A percentile compares a stretch with the other conserved stretches of the same genome.
Evolutionary conservation across 2,888 invertebrate genomes (phyloP).

Genomic region (Pseudanteris insignis): DNA sequence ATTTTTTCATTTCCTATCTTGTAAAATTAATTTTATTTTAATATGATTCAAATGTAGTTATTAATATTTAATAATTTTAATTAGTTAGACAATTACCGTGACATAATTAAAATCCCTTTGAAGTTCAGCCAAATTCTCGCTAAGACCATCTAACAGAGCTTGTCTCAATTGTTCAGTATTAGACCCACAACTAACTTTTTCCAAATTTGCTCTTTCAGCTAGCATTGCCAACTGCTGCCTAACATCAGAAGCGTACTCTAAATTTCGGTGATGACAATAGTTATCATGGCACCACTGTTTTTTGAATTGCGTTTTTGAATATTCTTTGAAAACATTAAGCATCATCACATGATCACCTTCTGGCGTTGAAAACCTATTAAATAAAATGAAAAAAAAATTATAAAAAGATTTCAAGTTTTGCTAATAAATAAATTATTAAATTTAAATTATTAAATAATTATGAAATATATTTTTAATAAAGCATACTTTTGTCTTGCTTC

Average conservation of each 20-base stretch:
- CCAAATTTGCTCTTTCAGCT: slow-evolving; percentile 60
- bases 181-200: slow-evolving; percentile 58
- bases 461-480: too few species aligned
- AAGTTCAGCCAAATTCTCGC: slow-evolving; percentile 86
- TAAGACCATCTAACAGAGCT: slow-evolving; percentile 83
- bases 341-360: slow-evolving; percentile 93
- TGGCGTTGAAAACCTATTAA: slow-evolving; percentile 84
- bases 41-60: too few species aligned
- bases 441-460: not conserved
- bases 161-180: slow-evolving; percentile 69
- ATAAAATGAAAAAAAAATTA: too few species aligned
- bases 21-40: too few species aligned
- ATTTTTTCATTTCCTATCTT: too few species aligned
- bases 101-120: slow-evolving; percentile 77
- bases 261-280: slow-evolving; percentile 83
- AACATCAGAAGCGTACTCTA: slow-evolving; percentile 82
- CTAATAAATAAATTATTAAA: not conserved
- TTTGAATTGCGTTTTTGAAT: slow-evolving; percentile 75
- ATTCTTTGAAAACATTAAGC: slow-evolving; percentile 87
- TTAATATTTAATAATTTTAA: too few species aligned
- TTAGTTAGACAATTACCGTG: slow-evolving; percentile 70
- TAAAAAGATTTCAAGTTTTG: too few species aligned
- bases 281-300: slow-evolving; percentile 91
- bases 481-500: slow-evolving; percentile 71
- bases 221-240: slow-evolving; percentile 77